Evolutionary conservation across 2,888 invertebrate genomes (phyloP).

Genomic region (Lasioglossum calceatum): DNA sequence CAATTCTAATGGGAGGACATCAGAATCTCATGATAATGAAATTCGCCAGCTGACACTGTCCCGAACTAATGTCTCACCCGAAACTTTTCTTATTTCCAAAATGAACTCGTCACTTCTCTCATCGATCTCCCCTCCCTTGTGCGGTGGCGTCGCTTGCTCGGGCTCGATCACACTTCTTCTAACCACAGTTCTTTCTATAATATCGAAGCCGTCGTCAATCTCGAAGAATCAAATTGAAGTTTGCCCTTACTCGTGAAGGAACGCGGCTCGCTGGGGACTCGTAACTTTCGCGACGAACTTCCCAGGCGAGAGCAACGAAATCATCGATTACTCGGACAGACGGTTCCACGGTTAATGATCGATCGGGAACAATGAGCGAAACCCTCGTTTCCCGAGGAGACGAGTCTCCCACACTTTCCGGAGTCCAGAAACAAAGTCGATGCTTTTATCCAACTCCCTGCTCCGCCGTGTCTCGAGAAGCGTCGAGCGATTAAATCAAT

Average conservation of each 20-base stretch:
- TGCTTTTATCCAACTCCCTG: background rate
- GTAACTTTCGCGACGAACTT: slow-evolving; percentile 49
- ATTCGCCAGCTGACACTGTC: slow-evolving; percentile 63
- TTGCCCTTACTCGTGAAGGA: slow-evolving; percentile 47
- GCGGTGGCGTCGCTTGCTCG: background rate
- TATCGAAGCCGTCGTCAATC: slow-evolving; percentile 56
- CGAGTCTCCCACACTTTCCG: background rate
- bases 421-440: background rate
- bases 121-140: slow-evolving; percentile 57
- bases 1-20: slow-evolving; percentile 46
- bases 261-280: slow-evolving; percentile 35
- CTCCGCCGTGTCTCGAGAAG: background rate
- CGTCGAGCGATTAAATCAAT: slow-evolving; percentile 47
- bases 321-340: slow-evolving; percentile 39
- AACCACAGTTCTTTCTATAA: slow-evolving; percentile 17
- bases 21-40: slow-evolving; percentile 56
- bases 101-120: slow-evolving; percentile 65
- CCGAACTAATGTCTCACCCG: slow-evolving; percentile 33
- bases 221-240: slow-evolving; percentile 69
- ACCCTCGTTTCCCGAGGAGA: slow-evolving; percentile 7
- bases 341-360: slow-evolving; percentile 39
- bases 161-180: slow-evolving; percentile 7
- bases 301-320: slow-evolving; percentile 38
- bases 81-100: slow-evolving; percentile 72
- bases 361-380: slow-evolving; percentile 25